These are phyloP conservation scores for Hafferia zeledoni DNA, from an alignment of 2,797 vertebrate species.

Conservation along the genomic window DNA sequence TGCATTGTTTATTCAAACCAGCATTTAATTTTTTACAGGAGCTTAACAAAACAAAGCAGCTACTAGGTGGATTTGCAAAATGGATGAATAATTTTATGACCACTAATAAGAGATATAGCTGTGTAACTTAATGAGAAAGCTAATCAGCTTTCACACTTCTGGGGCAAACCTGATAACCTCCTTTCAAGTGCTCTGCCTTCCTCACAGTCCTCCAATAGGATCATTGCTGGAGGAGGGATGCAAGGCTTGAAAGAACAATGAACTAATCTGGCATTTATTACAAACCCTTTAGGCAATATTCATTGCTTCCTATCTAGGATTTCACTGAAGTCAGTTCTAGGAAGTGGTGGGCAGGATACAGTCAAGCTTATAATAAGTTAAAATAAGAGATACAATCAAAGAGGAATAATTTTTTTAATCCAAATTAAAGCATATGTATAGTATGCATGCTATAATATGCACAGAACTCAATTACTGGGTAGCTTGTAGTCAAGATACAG, in stretches of 20 bases:
- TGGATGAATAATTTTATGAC: background rate
- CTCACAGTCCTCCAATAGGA: background rate
- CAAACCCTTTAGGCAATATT: background rate
- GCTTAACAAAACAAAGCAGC: background rate
- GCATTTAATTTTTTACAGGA: background rate
- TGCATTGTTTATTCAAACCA: background rate
- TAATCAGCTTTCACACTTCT: background rate
- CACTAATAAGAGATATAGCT: background rate
- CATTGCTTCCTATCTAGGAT: background rate
- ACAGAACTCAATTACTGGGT: background rate
- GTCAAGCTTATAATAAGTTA: background rate
- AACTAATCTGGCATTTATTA: background rate
- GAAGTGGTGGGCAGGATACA: background rate
- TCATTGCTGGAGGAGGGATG: background rate
- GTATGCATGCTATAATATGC: background rate
- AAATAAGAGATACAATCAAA: background rate
- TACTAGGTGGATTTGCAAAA: background rate
- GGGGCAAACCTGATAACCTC: background rate
- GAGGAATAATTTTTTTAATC: background rate
- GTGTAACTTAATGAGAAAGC: background rate
- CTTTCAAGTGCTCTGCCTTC: background rate
- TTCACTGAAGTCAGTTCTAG: background rate
- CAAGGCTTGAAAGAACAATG: background rate
- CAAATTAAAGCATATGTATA: background rate
- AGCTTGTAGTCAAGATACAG: background rate